Evolutionary conservation across 2,797 vertebrate species (phyloP).

Genomic region (Hoplostethus mediterraneus): DNA sequence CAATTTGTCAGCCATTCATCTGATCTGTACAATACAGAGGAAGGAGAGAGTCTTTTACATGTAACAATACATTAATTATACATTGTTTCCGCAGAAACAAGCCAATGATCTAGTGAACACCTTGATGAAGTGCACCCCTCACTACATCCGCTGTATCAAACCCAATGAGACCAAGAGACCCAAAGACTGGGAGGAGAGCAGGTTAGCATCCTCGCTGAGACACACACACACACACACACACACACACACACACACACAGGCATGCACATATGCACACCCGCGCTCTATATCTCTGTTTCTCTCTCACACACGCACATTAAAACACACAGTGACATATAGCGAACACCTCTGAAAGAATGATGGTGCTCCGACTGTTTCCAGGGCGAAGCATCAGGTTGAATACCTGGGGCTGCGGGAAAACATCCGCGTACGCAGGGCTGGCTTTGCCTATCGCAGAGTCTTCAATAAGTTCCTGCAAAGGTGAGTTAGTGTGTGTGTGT

Average conservation of each 20-base stretch:
- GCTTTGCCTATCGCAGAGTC: constrained; percentile 92
- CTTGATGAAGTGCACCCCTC: constrained; percentile 95
- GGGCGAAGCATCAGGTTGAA: constrained; percentile 94
- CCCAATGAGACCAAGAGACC: constrained; percentile 97
- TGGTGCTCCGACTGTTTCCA: constrained; percentile 47
- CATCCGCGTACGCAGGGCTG: constrained; percentile 93
- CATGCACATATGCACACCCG: too few relatives aligned
- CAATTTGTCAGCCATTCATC: too few relatives aligned
- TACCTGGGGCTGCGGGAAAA: constrained; percentile 96
- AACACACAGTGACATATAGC: background rate
- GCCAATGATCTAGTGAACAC: constrained; percentile 96
- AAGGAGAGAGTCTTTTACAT: background rate
- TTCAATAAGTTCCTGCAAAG: constrained; percentile 95
- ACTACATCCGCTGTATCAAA: constrained; percentile 98
- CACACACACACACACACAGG: background rate
- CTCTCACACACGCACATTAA: background rate
- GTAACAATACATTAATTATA: constrained; percentile 42
- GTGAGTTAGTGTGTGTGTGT: constrained; percentile 69
- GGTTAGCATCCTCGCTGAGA: constrained; percentile 77
- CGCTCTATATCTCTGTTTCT: too few relatives aligned
- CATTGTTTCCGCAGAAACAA: constrained; percentile 87
- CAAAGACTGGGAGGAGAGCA: constrained; percentile 96
- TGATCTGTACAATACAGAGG: background rate
- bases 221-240: background rate
- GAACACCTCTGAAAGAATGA: background rate